A percentile compares a stretch with the other conserved stretches of the same genome.
phyloP scores from a whole-genome alignment of 2,888 invertebrate species.

The Papilio demoleus region DNA sequence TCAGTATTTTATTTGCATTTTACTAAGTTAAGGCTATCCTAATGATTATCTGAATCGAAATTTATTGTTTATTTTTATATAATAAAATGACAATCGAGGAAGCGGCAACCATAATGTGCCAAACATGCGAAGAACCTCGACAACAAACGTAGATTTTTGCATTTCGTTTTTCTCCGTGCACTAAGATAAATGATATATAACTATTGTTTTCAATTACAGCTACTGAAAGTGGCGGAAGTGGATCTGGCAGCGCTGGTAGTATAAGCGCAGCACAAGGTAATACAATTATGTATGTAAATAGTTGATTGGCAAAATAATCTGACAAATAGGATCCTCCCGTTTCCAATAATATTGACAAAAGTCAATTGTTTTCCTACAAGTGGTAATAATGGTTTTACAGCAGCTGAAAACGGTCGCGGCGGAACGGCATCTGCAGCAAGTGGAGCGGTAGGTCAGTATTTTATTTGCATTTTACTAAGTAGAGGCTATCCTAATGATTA shows the following conservation, averaged over 20 bases:
- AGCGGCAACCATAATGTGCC: no score
- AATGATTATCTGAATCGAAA: no score
- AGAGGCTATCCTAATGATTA: neutral
- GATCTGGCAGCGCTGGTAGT: neutral
- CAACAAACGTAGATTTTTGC: no score
- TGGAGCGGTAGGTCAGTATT: neutral
- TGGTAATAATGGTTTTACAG: neutral
- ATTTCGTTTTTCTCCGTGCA: no score
- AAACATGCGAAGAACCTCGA: no score
- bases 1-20: neutral
- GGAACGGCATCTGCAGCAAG: neutral
- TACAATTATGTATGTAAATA: neutral
- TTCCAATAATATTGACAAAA: no score
- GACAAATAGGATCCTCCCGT: no score
- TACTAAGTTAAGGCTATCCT: neutral
- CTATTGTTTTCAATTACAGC: neutral
- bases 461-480: neutral
- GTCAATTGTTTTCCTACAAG: no score
- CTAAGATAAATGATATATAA: neutral
- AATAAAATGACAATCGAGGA: no score
- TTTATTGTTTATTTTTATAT: no score
- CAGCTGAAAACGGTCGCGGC: neutral
- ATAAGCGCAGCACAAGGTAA: neutral
- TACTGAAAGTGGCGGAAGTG: neutral
- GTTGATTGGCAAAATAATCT: no score